phyloP scores from a whole-genome alignment of 2,888 invertebrate species.

The Plutella xylostella region DNA sequence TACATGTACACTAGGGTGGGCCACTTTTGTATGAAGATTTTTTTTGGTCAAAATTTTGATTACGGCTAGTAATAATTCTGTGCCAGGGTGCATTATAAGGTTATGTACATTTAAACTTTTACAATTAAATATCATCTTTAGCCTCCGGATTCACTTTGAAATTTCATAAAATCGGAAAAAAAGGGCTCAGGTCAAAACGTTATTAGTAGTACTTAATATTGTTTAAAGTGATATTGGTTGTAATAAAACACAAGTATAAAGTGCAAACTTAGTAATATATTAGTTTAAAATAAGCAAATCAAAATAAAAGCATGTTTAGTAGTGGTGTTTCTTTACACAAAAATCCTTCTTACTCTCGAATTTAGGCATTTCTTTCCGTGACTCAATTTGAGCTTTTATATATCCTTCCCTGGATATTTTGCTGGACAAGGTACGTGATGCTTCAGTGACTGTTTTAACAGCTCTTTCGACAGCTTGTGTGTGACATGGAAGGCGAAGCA shows the following conservation, averaged over 20 bases:
- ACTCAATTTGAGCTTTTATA: conserved; percentile 16
- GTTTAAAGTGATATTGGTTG: background rate
- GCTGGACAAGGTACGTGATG: conserved; percentile 11
- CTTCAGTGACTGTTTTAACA: conserved; percentile 18
- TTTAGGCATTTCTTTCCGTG: conserved; percentile 11
- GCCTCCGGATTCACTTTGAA: conserved; percentile 3
- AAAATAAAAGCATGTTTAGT: background rate
- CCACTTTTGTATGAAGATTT: conserved; percentile 1
- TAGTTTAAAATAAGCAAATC: background rate
- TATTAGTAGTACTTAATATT: background rate
- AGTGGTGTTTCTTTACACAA: background rate
- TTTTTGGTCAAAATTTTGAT: background rate
- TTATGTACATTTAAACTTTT: background rate
- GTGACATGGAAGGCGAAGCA: conserved; percentile 19
- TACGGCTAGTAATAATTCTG: background rate
- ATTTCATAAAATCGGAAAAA: background rate
- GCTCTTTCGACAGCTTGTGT: conserved; percentile 19
- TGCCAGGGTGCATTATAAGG: background rate
- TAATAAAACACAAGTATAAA: background rate
- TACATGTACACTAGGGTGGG: conserved; percentile 7
- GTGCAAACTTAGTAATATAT: too few species aligned
- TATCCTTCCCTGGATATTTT: conserved; percentile 8
- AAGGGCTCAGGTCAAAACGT: background rate
- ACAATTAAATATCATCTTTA: background rate
- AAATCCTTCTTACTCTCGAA: conserved; percentile 1